Base-by-base conservation (phyloP, 92 coral and sea anemone species). In the Bergia puertoricense region DNA sequence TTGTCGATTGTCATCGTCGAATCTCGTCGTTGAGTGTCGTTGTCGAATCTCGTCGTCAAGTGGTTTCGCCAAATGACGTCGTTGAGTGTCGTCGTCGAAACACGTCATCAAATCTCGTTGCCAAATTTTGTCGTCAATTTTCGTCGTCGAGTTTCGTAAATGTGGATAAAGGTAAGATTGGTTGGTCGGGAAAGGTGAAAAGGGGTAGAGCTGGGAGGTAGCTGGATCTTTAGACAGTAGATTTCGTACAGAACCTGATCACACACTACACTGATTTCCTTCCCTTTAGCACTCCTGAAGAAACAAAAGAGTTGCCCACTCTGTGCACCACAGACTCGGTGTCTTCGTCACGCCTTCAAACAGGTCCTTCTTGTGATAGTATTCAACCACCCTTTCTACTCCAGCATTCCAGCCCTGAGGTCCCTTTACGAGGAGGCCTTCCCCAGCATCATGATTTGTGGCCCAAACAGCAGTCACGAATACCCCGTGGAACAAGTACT, bases 391-490 rank as follows among this genome's bases (percentile, higher is more conserved):
- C 93, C 96, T 13, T 38, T 88, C 20, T 96, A 96, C 77, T 91
- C 95, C 59, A 91, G 91, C 69, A 89, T 94, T 23, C 96, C 96
- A 3, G 65, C 82, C 5, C 91, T 96, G 3, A 88, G 81, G 50
- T 71, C 85, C 7, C 85, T 94, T 56, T 96, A 96, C 89, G 86
- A 88, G 77, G 86, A 81, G 56, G 98, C 95, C 13, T 96, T 96
- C 82, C 89, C 94, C 23, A 90, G 80, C 10, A 94, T 94, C 41
- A 85, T 94, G 90, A 86, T 94, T 75, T 96, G 98, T 81, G 98
- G 98, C 18, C 94, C 97, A 2, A 79, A 74, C 18, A 74, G 51
- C 65, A 85, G 85, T 23, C 42, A 14, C 10, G 86, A 94, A 59
- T 68, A 89, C 82, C 79, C 91, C 1, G 93, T 96, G 20, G 95